A percentile compares a stretch with the other conserved stretches of the same genome.
Conservation (phyloP, 2,888 invertebrate genomes). For the Fragum whitleyi region DNA sequence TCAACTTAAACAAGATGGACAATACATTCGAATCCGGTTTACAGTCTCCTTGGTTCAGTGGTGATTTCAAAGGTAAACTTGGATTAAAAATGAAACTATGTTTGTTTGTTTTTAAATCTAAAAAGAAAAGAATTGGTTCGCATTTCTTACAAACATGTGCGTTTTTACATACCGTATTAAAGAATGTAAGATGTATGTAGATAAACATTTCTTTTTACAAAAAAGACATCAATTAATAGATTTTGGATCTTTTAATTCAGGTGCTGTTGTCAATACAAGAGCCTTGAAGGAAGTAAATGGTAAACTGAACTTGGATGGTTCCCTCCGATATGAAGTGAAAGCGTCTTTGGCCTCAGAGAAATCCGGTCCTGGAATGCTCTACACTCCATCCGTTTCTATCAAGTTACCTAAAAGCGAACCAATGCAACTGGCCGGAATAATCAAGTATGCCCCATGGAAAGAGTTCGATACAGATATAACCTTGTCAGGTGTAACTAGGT, state of each 20-base stretch:
- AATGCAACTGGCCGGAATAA: constrained; percentile 56
- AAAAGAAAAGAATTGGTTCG: too few species aligned
- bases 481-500: constrained; percentile 61
- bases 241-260: too few species aligned
- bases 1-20: constrained; percentile 77
- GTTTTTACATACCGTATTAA: too few species aligned
- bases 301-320: constrained; percentile 56
- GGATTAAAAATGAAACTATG: too few species aligned
- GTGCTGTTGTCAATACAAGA: constrained; percentile 25
- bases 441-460: constrained; percentile 66
- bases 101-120: too few species aligned
- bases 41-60: constrained; percentile 82
- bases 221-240: too few species aligned
- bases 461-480: constrained; percentile 66
- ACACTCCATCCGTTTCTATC: constrained; percentile 61
- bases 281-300: constrained; percentile 57
- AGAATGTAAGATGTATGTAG: too few species aligned
- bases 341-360: constrained; percentile 48
- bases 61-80: constrained; percentile 70
- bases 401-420: constrained; percentile 36
- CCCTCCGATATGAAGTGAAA: constrained; percentile 54
- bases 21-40: constrained; percentile 71
- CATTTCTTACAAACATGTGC: too few species aligned
- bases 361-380: constrained; percentile 60
- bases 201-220: too few species aligned